Base-by-base conservation (phyloP, 2,113 vertebrate genomes). In the Noturus placidus region DNA sequence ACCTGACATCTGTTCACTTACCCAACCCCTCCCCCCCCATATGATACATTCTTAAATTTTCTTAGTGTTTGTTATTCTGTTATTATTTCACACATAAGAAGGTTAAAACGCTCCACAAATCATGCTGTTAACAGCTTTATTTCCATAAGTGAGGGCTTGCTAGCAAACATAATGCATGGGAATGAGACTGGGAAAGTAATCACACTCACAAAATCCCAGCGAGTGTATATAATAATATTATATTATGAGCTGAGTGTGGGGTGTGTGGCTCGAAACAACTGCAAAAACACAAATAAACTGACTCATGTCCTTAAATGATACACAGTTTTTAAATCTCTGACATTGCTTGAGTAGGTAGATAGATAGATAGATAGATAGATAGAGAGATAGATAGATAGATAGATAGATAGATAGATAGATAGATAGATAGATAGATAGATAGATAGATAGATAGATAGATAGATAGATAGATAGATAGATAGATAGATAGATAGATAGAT, bases 31-130 rank as follows among this genome's bases (percentile, higher is more conserved):
- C 56, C 4, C 11, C 20, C 30, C 9, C 10, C 13, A 38, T n/a
- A 59, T 59, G 9, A 4, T 30, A 52, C 46, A 54, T 52, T 52
- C 50, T 54, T 82, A 25, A 33, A 38, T 38, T 82, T 82, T 82
- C 25, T 61, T 33, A 35, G 22, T 42, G 56, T 42, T 61, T 82
- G 56, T 42, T 42, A 82, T 82, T 82, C 56, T 25, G 56, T 61
- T 61, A 82, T 82, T 82, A 82, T 25, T 61, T 82, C 61, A 61
- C 61, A 38, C 56, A 82, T 3, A 5, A 38, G 33, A 25, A 81
- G 33, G 30, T 81, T 81, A 81, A 81, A 81, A 61, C 22, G 8
- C 57, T 27, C 79, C 33, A 82, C 79, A 82, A 80, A 80, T 82
- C 56, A 81, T 25, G 20, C 56, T 57, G 56, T 59, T 59, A 20